Base-by-base conservation (phyloP, 2,113 vertebrate species). In the Aspidoscelis tigris region DNA sequence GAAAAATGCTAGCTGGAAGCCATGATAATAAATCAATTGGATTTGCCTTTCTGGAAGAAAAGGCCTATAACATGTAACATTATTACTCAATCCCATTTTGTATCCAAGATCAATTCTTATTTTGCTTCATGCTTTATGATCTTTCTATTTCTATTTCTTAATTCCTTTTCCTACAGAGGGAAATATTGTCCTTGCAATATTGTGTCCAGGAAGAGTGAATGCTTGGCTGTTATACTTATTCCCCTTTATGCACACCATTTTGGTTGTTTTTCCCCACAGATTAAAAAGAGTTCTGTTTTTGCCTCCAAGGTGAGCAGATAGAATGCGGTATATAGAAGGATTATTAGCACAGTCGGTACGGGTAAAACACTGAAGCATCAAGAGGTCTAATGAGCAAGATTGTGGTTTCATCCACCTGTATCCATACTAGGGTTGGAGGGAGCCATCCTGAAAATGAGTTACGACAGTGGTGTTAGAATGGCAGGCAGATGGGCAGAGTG, bases 11-110 rank as follows among this genome's bases (percentile, higher is more conserved):
- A 88, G 85, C 92, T 93, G 80, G 82, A 81, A 89, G 88, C 84
- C 89, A 88, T 68, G 61, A 94, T 92, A 93, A 92, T 94, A 95
- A 95, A 96, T 96, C 95, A 95, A 93, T 92, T 96, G 90, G 94
- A 92, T 96, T 91, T 95, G 93, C 93, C 90, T 93, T 94, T 94
- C 87, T 85, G 80, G 86, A 93, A 86, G 80, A 89, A 95, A 93
- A 92, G 84, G 92, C 79, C 87, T 92, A 90, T 76, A 91, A 91
- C 93, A 93, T 88, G 91, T 95, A 93, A 82, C 89, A 91, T 92
- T 92, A 94, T 87, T 92, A 92, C 93, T 96, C 94, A 94, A 94
- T 97, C 87, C 88, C 81, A 86, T 91, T 90, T 93, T 90, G 85
- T 82, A 91, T 75, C 90, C 78, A 85, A 91, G 92, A 93, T 96